Base-by-base conservation (phyloP, 2,797 vertebrate genomes). In the Falco rusticolus region DNA sequence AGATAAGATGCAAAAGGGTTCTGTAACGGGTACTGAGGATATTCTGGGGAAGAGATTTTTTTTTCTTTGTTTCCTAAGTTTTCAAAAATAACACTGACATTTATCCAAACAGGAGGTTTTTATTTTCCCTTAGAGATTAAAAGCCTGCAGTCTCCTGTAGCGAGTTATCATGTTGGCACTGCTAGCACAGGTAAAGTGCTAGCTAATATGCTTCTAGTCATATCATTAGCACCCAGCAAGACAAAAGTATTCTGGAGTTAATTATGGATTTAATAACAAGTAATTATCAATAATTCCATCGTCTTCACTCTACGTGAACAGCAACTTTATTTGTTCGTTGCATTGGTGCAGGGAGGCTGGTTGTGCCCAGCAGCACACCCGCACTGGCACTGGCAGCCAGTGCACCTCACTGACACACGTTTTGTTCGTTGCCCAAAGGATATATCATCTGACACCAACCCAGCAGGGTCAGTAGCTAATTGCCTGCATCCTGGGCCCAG, bases 371-470 rank as follows among this genome's bases (percentile, higher is more conserved):
- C 68, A 41, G 63, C 18, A 39, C 12, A 20, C 28, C 11, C 5
- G 3, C 51, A 11, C 53, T 1, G 5, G 26, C 47, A n/a, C 24
- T 1, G 16, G 21, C 56, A 75, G 33, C 34, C 45, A 3, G 25
- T 3, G 29, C 8, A 10, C 59, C 50, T 11, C 10, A 26, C 83
- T 41, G 56, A 4, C 8, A 13, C 6, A 1, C 1, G 25, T 21
- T 16, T 10, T 45, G 26, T 28, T 7, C 1, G 3, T 15, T 71
- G 56, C 39, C 47, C 51, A 16, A 29, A 16, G 17, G 20, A 17
- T 9, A 4, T 0, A 1, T 3, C 0, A 15, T 5, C 69, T 37
- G 69, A 26, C 47, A 25, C 13, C 57, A 57, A 11, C 29, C 57
- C 60, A 9, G 66, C 21, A 60, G 50, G 26, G 26, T 5, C 60